Evolutionary conservation across 30 jellyfish, hydroid and myxozoan species (phyloP).

Genomic region (Aurelia coerulea): DNA sequence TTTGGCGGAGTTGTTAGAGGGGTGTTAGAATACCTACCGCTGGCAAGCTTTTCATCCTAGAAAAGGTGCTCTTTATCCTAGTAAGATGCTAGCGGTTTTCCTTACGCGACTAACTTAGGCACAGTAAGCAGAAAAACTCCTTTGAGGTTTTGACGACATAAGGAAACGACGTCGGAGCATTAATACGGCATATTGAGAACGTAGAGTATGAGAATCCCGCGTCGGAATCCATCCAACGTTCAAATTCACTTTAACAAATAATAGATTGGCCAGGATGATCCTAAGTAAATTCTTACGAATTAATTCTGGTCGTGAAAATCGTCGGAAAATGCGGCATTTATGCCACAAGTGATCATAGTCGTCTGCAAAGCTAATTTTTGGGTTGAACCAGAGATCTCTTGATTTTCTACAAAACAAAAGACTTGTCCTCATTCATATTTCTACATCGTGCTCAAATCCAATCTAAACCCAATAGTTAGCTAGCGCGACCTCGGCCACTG

Average conservation of each 20-base stretch:
- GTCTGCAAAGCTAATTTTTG: constrained; percentile 43
- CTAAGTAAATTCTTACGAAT: constrained; percentile 50
- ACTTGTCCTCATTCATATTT: background rate
- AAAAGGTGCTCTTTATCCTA: too few relatives aligned
- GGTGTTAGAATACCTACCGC: too few relatives aligned
- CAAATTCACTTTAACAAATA: constrained; percentile 45
- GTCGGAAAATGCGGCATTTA: constrained; percentile 34
- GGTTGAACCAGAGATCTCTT: constrained; percentile 3
- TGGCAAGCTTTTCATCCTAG: too few relatives aligned
- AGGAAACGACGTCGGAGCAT: too few relatives aligned
- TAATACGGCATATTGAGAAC: too few relatives aligned
- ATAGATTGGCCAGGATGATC: constrained; percentile 45
- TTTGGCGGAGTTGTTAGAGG: too few relatives aligned
- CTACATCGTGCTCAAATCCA: constrained; percentile 10
- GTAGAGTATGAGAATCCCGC: background rate
- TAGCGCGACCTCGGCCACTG: background rate
- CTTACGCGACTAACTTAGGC: too few relatives aligned
- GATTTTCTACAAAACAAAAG: constrained; percentile 4
- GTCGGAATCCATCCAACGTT: constrained; percentile 56
- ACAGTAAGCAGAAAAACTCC: too few relatives aligned
- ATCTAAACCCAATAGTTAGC: background rate
- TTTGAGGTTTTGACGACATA: too few relatives aligned
- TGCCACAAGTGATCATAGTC: constrained; percentile 36
- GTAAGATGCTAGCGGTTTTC: too few relatives aligned
- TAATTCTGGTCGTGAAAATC: constrained; percentile 37